Conservation (phyloP, 1,140 invertebrate species). For the Drosophila kikkawai region DNA sequence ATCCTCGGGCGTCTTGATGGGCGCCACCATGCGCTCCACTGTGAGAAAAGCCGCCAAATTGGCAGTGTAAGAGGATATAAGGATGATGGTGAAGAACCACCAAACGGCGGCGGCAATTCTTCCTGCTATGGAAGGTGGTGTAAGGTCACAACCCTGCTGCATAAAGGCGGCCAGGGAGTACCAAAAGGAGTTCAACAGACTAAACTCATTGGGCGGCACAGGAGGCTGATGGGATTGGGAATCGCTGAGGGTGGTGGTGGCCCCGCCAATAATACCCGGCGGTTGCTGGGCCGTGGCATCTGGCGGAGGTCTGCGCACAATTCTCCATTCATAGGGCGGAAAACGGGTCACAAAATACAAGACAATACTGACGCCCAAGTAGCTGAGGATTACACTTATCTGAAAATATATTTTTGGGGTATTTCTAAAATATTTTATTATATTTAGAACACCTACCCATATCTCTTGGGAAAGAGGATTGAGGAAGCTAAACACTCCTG, state of each 20-base stretch:
- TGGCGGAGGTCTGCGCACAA: conserved; percentile 85
- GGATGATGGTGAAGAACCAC: conserved; percentile 99
- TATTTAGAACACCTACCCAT: conserved; percentile 88
- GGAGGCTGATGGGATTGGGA: conserved; percentile 24
- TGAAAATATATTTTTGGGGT: conserved; percentile 50
- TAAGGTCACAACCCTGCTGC: conserved; percentile 99
- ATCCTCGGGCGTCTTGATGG: conserved; percentile 97
- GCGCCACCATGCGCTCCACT: conserved; percentile 97
- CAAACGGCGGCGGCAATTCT: conserved; percentile 98
- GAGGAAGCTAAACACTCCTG: conserved; percentile 98
- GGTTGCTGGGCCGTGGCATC: conserved; percentile 66
- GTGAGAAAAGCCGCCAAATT: conserved; percentile 98
- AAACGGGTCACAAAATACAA: conserved; percentile 97
- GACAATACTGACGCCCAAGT: conserved; percentile 97
- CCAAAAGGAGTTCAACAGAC: conserved; percentile 98
- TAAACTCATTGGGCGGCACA: conserved; percentile 93
- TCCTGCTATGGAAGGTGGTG: conserved; percentile 93
- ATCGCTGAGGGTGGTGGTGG: conserved; percentile 38
- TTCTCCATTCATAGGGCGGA: conserved; percentile 97
- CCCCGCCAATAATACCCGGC: conserved; percentile 73
- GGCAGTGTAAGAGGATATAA: conserved; percentile 99
- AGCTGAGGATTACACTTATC: conserved; percentile 97
- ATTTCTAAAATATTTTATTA: background rate
- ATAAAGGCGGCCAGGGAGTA: conserved; percentile 98
- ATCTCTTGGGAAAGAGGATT: conserved; percentile 98